Base-by-base conservation (phyloP, 1,140 invertebrate species). In the Idris sp. region DNA sequence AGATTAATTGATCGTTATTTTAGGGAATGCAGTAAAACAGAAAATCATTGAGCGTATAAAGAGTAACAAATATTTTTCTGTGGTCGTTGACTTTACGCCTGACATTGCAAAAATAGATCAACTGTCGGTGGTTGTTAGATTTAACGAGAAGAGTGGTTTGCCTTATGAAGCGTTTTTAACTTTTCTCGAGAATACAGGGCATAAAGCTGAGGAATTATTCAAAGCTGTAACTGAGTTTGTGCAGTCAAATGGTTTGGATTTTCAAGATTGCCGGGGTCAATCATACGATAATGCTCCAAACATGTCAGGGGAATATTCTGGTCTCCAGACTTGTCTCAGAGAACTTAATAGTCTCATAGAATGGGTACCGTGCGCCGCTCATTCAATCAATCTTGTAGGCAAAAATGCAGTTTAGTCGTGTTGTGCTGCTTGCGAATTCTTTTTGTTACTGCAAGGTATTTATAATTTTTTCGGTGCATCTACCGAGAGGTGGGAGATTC, bases 81-180 rank as follows among this genome's bases (percentile, higher is more conserved):
- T 86, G 54, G 81, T 83, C 26, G 53, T 84, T 10, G 83, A 87
- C 79, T 87, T 81, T 11, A 83, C 82, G 14, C 81, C 83, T 40
- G 81, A 86, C 74, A 73, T 85, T 31, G 43, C 75, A 16, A 72
- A 84, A 41, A 54, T 74, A 4, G 84, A 87, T 69, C 83, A 88
- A 59, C 71, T 87, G 4, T 79, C 79, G 30, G 19, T 80, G 14
- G 73, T 81, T 36, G 54, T 80, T 10, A 48, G 69, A 65, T 78
- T 76, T 36, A 38, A 76, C 15, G 8, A 54, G 14, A 16, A 54
- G 4, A 58, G 22, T 25, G 74, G 69, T 6, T 13, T 25, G 43
- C 33, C 74, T 7, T 7, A 7, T 38, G 71, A 79, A 59, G 22
- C 30, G 56, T 79, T 77, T 53, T 14, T 79, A 2, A 33, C 43